Conservation (phyloP, 2,797 vertebrate species). For the Oreochromis mossambicus region DNA sequence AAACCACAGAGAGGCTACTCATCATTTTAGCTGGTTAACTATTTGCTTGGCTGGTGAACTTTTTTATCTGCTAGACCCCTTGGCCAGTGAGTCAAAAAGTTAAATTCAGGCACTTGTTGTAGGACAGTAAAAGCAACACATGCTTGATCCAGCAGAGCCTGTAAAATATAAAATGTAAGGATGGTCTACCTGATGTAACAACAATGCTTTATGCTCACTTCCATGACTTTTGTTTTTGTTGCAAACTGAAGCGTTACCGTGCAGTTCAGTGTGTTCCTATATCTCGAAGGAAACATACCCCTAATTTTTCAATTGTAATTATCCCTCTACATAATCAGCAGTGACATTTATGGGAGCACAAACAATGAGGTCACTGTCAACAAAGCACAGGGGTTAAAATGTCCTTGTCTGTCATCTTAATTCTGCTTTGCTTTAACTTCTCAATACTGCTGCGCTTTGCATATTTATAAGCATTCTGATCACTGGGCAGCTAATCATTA, state of each 20-base stretch:
- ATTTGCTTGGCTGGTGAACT: neutral
- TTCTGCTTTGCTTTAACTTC: neutral
- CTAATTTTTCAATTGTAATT: neutral
- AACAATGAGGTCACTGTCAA: neutral
- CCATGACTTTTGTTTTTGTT: neutral
- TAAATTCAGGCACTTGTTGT: neutral
- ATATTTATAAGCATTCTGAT: neutral
- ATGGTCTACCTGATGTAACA: neutral
- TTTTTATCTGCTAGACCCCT: neutral
- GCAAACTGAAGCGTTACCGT: neutral
- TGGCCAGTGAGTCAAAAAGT: neutral
- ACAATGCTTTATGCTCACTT: neutral
- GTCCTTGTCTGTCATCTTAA: neutral
- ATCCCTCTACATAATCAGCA: neutral
- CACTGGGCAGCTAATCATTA: constrained; percentile 8
- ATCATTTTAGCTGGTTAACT: neutral
- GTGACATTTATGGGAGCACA: neutral
- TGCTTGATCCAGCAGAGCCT: neutral
- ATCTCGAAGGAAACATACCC: neutral
- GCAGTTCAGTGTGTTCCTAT: neutral
- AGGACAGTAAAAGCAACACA: neutral
- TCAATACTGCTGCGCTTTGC: neutral
- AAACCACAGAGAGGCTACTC: neutral
- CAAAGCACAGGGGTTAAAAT: neutral
- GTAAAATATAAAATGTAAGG: neutral